These are phyloP conservation scores for Martes martes DNA, from an alignment of 2,113 vertebrate species.

Conservation along the genomic window DNA sequence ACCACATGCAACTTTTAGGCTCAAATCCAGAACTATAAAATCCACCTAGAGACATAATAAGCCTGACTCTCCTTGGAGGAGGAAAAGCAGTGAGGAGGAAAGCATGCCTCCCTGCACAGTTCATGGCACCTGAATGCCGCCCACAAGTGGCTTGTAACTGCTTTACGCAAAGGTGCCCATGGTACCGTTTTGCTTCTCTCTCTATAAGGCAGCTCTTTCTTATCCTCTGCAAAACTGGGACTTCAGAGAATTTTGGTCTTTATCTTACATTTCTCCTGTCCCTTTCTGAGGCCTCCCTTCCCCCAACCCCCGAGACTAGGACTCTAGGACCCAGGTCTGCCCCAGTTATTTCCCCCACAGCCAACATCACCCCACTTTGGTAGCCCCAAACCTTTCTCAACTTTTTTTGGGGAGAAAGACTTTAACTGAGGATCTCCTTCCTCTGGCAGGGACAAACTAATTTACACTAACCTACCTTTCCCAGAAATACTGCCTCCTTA, in stretches of 20 bases:
- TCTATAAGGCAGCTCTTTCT: neutral
- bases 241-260: neutral
- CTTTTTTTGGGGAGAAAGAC: neutral
- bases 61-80: constrained; percentile 23
- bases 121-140: neutral
- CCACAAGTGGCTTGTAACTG: neutral
- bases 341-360: neutral
- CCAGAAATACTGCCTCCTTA: neutral
- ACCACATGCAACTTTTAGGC: constrained; percentile 77
- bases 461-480: neutral
- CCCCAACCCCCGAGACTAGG: neutral
- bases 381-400: neutral
- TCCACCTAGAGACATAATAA: constrained; percentile 71
- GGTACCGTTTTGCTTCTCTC: neutral
- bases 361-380: neutral
- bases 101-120: neutral
- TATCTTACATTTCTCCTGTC: neutral
- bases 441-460: neutral
- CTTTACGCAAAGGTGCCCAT: neutral
- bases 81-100: neutral
- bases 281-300: neutral
- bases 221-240: neutral
- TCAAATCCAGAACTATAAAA: constrained; percentile 74
- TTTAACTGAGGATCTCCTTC: neutral
- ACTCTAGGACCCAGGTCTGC: no score